Percentiles rank a stretch among this genome's conserved stretches.
These are phyloP conservation scores for Sebastes nivosus DNA, from an alignment of 2,797 vertebrate species.

Conservation along the genomic window DNA sequence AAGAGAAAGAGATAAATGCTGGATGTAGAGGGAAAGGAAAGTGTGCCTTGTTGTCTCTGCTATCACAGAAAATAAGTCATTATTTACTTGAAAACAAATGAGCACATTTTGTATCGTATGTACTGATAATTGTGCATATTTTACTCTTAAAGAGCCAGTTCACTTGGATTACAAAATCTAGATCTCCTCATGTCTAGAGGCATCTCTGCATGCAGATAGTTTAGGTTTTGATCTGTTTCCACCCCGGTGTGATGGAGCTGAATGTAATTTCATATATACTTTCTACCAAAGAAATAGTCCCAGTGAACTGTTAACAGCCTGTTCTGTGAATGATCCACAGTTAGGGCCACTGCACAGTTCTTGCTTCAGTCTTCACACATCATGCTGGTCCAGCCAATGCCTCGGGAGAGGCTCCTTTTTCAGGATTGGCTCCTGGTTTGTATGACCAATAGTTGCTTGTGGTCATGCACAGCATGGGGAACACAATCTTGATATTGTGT, in stretches of 20 bases:
- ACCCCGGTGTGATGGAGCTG: neutral
- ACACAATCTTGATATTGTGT: too few relatives aligned
- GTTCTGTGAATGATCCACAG: neutral
- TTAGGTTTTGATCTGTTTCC: neutral
- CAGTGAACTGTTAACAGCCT: neutral
- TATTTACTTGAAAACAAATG: neutral
- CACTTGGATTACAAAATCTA: too few relatives aligned
- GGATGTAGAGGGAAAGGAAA: neutral
- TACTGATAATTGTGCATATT: neutral
- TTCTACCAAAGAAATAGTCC: neutral
- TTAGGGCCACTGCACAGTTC: neutral
- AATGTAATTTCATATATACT: neutral
- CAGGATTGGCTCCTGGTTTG: too few relatives aligned
- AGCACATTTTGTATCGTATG: neutral
- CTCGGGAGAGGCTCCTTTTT: too few relatives aligned
- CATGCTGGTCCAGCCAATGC: neutral
- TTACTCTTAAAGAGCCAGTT: neutral
- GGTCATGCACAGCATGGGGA: too few relatives aligned
- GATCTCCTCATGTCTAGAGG: neutral
- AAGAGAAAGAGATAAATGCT: neutral
- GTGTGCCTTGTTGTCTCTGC: neutral
- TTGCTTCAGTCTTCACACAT: neutral
- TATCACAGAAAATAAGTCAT: neutral
- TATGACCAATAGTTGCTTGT: too few relatives aligned
- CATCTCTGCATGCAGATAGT: neutral